These are phyloP conservation scores for Onychostoma macrolepis DNA, from an alignment of 2,113 vertebrate species.

Conservation along the genomic window DNA sequence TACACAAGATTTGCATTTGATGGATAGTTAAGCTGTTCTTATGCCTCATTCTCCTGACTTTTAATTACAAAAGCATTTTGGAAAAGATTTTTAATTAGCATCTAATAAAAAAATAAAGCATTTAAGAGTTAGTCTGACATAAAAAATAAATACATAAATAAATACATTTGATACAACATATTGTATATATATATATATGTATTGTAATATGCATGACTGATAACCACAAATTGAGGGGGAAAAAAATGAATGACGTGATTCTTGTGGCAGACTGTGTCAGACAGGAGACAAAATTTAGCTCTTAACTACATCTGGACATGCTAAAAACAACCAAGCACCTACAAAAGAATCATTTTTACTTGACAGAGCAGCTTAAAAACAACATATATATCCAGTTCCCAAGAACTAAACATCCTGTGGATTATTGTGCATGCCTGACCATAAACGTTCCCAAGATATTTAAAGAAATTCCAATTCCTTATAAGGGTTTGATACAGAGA, in stretches of 20 bases:
- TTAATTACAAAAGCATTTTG: background rate
- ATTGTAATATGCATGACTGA: background rate
- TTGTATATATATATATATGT: no score
- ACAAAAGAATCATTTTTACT: background rate
- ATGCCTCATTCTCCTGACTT: background rate
- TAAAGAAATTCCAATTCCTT: slow-evolving; percentile 8
- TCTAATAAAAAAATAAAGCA: no score
- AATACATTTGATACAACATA: no score
- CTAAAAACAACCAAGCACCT: background rate
- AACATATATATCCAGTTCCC: background rate
- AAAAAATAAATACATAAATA: no score
- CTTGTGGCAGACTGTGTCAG: background rate
- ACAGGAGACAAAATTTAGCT: slow-evolving; percentile 8
- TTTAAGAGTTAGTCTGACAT: background rate
- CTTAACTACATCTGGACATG: background rate
- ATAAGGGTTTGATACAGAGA: background rate
- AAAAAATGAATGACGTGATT: background rate
- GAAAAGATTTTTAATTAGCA: no score
- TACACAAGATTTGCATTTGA: background rate
- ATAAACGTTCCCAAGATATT: background rate
- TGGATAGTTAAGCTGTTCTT: background rate
- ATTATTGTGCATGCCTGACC: background rate
- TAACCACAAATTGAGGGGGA: background rate
- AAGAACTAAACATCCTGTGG: background rate
- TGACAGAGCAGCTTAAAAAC: background rate